Base-by-base conservation (phyloP, 2,113 vertebrate species). In the Leucoraja erinaceus region DNA sequence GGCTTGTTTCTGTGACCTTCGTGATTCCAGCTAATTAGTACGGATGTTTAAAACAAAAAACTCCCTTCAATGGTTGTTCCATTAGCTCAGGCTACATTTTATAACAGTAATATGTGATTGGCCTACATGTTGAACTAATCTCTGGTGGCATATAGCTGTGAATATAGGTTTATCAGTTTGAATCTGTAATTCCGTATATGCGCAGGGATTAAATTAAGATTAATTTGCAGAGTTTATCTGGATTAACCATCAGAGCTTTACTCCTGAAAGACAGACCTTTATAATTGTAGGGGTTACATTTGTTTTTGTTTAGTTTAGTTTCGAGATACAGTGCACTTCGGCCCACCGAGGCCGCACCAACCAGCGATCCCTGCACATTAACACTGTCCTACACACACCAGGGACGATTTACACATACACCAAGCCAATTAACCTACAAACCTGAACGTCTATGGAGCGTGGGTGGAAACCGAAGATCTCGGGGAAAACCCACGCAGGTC, bases 161-260 rank as follows among this genome's bases (percentile, higher is more conserved):
- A 93, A 93, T 93, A 59, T 93, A 83, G 22, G 74, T 94, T 95
- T 95, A 94, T 95, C 63, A 92, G 54, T 93, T 93, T 92, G 93
- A 94, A 94, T 63, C 76, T 95, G 94, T 93, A 56, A 75, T 95
- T 95, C 70, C 94, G 92, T 20, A 0, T 28, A 47, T 59, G 22
- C 92, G 86, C 94, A 94, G 94, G 94, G 94, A 94, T 79, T 93
- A 22, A 93, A 56, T 93, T 92, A 0, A 16, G 61, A 92, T 84
- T 94, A 93, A 93, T 93, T 93, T 88, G 94, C 38, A 94, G 93
- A 94, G 68, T 93, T 94, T 94, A 94, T 93, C 93, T 83, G 84
- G 93, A 76, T 93, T 94, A 92, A 93, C 68, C 93, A 78, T 86
- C 33, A 47, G 84, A 74, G 74, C 16, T 66, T 68, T 61, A 10